phyloP scores from a whole-genome alignment of 2,797 vertebrate species.

The Poecilia wingei region DNA sequence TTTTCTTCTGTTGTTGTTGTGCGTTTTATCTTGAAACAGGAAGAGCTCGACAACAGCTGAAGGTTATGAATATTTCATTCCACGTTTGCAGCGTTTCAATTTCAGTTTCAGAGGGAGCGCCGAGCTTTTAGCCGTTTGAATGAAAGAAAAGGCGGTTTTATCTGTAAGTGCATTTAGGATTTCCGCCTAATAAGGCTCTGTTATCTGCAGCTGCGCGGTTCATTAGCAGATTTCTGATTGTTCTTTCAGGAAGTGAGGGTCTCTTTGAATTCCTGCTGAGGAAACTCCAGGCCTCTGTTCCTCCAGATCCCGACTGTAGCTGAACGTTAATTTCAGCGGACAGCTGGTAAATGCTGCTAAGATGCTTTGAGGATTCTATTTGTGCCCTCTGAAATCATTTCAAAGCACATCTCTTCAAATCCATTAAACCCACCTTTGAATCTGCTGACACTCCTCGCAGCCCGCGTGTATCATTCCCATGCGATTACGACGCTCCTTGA shows the following conservation, averaged over 20 bases:
- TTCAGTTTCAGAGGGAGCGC: conserved; percentile 51
- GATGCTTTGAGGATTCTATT: conserved; percentile 68
- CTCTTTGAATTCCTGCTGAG: conserved; percentile 38
- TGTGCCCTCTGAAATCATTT: conserved; percentile 67
- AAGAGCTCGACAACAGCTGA: conserved; percentile 39
- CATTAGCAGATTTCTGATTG: conserved; percentile 56
- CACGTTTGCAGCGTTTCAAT: conserved; percentile 56
- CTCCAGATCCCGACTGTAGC: conserved; percentile 24
- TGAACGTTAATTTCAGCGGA: conserved; percentile 61
- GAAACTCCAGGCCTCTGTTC: conserved; percentile 36
- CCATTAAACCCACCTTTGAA: conserved; percentile 68
- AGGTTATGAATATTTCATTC: conserved; percentile 62
- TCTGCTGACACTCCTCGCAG: conserved; percentile 56
- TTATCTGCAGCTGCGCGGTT: conserved; percentile 43
- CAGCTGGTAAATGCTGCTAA: conserved; percentile 68
- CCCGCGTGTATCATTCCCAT: conserved; percentile 68
- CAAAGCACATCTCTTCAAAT: conserved; percentile 63
- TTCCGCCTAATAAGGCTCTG: conserved; percentile 47
- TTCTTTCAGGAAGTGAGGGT: conserved; percentile 20
- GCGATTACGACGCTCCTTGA: conserved; percentile 74
- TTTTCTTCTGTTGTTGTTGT: conserved; percentile 19
- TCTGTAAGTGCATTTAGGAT: conserved; percentile 59
- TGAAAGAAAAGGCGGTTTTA: conserved; percentile 55
- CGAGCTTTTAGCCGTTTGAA: conserved; percentile 52
- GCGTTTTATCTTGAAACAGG: conserved; percentile 30